Evolutionary conservation across 2,888 invertebrate species (phyloP).

Genomic region (Heliothis peltigera): DNA sequence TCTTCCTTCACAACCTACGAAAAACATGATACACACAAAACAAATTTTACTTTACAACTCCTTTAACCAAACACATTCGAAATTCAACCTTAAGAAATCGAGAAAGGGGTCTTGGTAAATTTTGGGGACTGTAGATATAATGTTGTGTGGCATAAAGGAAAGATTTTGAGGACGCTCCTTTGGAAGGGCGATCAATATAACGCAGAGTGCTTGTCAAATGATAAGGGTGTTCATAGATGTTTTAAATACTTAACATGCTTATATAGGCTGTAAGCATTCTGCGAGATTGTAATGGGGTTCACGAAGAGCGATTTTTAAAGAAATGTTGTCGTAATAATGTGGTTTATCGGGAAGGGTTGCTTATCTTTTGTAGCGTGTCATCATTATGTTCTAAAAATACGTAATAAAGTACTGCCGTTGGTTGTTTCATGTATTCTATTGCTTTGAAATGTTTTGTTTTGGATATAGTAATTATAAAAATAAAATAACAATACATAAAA

Average conservation of each 20-base stretch:
- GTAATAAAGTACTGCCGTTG: too few relatives aligned
- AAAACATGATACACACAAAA: constrained; percentile 71
- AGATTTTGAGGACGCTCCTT: constrained; percentile 61
- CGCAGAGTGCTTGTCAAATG: constrained; percentile 69
- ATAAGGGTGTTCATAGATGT: constrained; percentile 61
- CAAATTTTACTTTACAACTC: constrained; percentile 38
- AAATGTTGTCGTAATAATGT: constrained; percentile 11
- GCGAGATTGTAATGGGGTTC: constrained; percentile 26
- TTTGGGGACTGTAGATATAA: not conserved
- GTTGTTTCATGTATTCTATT: not conserved
- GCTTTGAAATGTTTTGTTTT: not conserved
- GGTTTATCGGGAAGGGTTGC: not conserved
- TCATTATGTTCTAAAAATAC: not conserved
- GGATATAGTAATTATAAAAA: too few relatives aligned
- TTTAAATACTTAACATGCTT: constrained; percentile 56
- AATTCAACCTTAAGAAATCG: constrained; percentile 57
- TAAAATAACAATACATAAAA: too few relatives aligned
- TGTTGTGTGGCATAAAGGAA: constrained; percentile 12
- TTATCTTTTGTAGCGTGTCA: not conserved
- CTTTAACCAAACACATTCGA: constrained; percentile 37
- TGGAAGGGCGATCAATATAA: constrained; percentile 74
- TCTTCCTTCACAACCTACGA: constrained; percentile 61
- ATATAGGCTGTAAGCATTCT: constrained; percentile 46
- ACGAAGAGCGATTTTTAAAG: constrained; percentile 12
- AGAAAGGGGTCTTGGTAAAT: not conserved